Base-by-base conservation (phyloP, 92 coral and sea anemone genomes). In the Actinernus sp. region DNA sequence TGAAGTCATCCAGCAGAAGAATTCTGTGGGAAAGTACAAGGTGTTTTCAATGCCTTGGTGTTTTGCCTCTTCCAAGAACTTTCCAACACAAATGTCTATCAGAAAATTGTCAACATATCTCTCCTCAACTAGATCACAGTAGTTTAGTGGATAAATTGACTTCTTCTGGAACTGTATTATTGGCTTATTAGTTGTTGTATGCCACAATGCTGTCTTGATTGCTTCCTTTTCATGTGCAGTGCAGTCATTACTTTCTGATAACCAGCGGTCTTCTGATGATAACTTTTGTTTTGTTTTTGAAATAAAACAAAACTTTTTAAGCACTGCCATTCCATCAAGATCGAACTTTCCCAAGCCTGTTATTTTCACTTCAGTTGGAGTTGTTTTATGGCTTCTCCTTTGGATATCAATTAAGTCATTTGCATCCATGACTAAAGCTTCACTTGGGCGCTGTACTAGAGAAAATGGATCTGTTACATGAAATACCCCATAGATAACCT, bases 71-170 rank as follows among this genome's bases (percentile, higher is more conserved):
- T 78, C 79, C 24, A 44, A 21, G 33, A 27, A 71, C 40, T 81
- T 57, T 55, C 48, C 40, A 18, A 81, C 49, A 25, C 68, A 72
- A 28, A 81, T 66, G 26, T 81, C 88, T 26, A 63, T 34, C 17
- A 49, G 33, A 49, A 71, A 81, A 41, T 64, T 71, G 49, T 71
- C 81, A 54, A 71, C 51, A 46, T 70, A 59, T 31, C 81, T 48
- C 31, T 81, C 88, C 26, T 56, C 81, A 26, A n/a, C 51, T 26
- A 63, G 75, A 26, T 80, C 74, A 30, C 44, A 11, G 55, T 65
- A 78, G 39, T 74, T 65, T 31, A 44, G 20, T 30, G 67, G 55
- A 59, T 78, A 49, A 61, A 60, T 60, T 13, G 37, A 44, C 31
- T 78, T 78, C 31, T 28, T 31, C 5, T 44, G 30, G 33, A 4